phyloP scores from a whole-genome alignment of 2,113 vertebrate genomes.

The Centropus unirufus region DNA sequence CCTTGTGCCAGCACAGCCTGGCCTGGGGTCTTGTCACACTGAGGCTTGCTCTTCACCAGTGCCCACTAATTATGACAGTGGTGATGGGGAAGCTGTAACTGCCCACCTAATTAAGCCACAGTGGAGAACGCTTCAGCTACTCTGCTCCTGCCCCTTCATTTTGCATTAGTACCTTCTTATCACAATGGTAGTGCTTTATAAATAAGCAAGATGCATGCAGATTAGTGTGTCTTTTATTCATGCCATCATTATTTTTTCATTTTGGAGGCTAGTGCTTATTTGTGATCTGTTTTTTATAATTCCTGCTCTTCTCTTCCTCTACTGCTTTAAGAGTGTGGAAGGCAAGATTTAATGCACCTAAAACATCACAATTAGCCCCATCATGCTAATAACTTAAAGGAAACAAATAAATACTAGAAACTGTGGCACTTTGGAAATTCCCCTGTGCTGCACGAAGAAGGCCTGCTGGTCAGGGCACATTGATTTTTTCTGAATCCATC shows the following conservation, averaged over 20 bases:
- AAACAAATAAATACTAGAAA: conserved; percentile 48
- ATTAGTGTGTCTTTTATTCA: background rate
- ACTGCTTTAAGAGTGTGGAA: background rate
- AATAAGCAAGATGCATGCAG: background rate
- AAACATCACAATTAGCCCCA: conserved; percentile 40
- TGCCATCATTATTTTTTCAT: background rate
- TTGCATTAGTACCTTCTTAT: conserved; percentile 4
- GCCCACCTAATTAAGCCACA: conserved; percentile 35
- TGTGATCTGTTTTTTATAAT: background rate
- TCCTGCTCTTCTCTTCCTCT: background rate
- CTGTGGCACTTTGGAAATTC: conserved; percentile 4
- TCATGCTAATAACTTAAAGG: conserved; percentile 40
- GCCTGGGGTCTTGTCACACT: background rate
- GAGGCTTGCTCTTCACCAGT: background rate
- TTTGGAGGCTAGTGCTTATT: background rate
- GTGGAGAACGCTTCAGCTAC: background rate
- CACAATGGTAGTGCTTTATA: background rate
- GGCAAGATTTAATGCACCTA: conserved; percentile 18
- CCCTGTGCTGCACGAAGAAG: background rate
- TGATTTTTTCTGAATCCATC: conserved; percentile 62
- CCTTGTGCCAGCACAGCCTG: background rate
- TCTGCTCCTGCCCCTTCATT: background rate
- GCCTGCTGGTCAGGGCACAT: conserved; percentile 3
- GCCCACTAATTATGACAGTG: background rate
- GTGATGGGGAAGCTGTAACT: background rate